phyloP scores from a whole-genome alignment of 2,888 invertebrate genomes.

The Ecdyonurus torrentis region DNA sequence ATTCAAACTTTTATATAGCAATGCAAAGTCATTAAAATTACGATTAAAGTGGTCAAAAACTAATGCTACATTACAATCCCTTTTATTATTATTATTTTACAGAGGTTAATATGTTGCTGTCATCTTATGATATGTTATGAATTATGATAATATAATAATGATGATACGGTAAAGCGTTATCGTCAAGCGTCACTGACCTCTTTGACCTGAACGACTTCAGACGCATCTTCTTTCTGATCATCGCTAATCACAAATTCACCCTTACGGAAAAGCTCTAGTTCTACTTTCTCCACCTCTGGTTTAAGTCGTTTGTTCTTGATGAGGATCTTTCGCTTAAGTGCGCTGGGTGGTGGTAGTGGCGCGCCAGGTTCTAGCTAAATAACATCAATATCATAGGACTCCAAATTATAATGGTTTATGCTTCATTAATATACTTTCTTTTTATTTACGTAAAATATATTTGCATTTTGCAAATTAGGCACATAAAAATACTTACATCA shows the following conservation, averaged over 20 bases:
- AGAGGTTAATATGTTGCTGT: too few species aligned
- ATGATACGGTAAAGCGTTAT: not conserved
- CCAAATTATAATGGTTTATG: too few species aligned
- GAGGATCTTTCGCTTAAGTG: conserved; percentile 44
- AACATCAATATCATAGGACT: too few species aligned
- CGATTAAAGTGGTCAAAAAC: too few species aligned
- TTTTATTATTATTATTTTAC: too few species aligned
- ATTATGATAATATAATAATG: not conserved
- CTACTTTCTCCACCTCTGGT: conserved; percentile 49
- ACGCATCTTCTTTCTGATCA: conserved; percentile 32
- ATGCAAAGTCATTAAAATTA: too few species aligned
- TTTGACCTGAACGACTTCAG: conserved; percentile 22
- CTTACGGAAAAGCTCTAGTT: conserved; percentile 33
- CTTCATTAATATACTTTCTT: too few species aligned
- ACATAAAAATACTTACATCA: too few species aligned
- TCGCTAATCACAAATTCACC: conserved; percentile 35
- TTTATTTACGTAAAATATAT: too few species aligned
- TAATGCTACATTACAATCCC: too few species aligned
- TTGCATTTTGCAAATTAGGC: too few species aligned
- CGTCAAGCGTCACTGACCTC: conserved; percentile 18
- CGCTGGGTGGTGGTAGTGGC: conserved; percentile 44
- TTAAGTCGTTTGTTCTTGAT: conserved; percentile 50
- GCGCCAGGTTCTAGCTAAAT: conserved; percentile 38
- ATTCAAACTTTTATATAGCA: too few species aligned
- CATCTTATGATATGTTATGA: not conserved